Conservation (phyloP, 1,140 invertebrate genomes). For the Hyles euphorbiae region DNA sequence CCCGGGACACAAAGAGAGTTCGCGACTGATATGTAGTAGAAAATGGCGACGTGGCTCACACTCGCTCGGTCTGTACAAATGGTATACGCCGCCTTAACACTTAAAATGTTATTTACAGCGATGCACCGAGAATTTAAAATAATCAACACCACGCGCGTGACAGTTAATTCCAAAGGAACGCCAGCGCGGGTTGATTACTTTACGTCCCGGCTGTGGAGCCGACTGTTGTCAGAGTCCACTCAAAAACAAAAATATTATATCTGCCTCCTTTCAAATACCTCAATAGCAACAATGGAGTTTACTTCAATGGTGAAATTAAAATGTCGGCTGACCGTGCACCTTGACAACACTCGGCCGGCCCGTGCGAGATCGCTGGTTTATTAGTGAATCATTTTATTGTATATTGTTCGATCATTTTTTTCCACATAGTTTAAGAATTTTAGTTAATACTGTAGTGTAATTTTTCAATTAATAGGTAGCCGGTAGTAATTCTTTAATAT, state of each 20-base stretch:
- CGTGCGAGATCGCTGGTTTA: constrained; percentile 24
- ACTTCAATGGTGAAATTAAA: constrained; percentile 1
- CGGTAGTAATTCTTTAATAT: constrained; percentile 71
- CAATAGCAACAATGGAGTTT: constrained; percentile 22
- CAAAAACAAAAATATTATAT: constrained; percentile 11
- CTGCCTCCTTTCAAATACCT: constrained; percentile 32
- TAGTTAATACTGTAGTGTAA: constrained; percentile 70
- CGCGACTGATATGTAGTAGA: constrained; percentile 33
- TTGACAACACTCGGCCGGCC: constrained; percentile 7
- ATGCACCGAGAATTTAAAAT: background rate
- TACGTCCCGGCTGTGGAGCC: constrained; percentile 2
- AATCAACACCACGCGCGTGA: constrained; percentile 7
- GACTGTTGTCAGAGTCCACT: constrained; percentile 14
- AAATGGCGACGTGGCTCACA: constrained; percentile 57
- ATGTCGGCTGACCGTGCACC: constrained; percentile 8
- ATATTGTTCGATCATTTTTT: constrained; percentile 71
- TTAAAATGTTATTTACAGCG: constrained; percentile 44
- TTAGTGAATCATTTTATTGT: constrained; percentile 73
- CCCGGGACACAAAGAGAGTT: constrained; percentile 29
- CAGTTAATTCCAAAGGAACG: too few species aligned
- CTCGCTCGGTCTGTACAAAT: constrained; percentile 65
- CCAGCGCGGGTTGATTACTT: constrained; percentile 17
- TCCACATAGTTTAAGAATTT: constrained; percentile 72
- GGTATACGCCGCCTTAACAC: constrained; percentile 68
- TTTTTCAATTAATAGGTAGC: constrained; percentile 68